phyloP scores from a whole-genome alignment of 2,797 vertebrate species.

The Microcaecilia unicolor region DNA sequence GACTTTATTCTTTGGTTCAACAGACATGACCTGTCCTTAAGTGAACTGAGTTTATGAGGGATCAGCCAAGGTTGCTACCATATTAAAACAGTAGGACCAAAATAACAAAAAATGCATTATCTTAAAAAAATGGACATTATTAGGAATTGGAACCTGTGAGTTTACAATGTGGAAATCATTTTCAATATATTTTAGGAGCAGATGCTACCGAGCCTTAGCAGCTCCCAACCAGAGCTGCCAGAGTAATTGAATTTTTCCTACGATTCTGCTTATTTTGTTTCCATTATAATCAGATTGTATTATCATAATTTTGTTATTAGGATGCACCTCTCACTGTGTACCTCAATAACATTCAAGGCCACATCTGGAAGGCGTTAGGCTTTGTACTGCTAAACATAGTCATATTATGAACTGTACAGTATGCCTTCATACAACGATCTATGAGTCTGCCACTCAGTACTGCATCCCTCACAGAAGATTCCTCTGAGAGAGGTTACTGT shows the following conservation, averaged over 20 bases:
- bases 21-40: not conserved
- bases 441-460: no score
- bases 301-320: constrained; percentile 70
- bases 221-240: constrained; percentile 30
- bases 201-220: constrained; percentile 17
- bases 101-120: not conserved
- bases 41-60: not conserved
- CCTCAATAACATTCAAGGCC: constrained; percentile 30
- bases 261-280: constrained; percentile 41
- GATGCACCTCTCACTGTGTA: constrained; percentile 30
- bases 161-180: constrained; percentile 20
- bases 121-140: constrained; percentile 1
- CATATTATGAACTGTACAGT: no score
- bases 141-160: constrained; percentile 8
- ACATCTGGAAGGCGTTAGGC: constrained; percentile 10
- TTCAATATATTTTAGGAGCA: constrained; percentile 31
- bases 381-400: constrained; percentile 12
- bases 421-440: no score
- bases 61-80: not conserved
- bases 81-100: constrained; percentile 3
- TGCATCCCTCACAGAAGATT: no score
- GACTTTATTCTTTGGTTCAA: constrained; percentile 10
- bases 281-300: constrained; percentile 65
- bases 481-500: no score
- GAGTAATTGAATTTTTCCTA: constrained; percentile 39